Base-by-base conservation (phyloP, 2,113 vertebrate species). In the Indri indri region DNA sequence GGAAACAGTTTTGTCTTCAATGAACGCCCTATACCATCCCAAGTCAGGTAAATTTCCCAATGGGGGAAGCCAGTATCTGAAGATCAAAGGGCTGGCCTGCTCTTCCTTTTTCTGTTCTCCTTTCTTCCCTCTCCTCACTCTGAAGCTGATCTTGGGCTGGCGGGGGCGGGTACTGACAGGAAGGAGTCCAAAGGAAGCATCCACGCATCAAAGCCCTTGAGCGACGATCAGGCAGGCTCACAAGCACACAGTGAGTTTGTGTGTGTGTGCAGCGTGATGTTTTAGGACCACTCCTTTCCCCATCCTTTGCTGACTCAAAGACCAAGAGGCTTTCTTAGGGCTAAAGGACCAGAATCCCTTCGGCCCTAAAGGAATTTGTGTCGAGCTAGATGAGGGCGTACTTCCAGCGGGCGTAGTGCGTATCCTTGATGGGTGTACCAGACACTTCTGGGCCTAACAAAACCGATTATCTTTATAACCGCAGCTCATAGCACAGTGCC, bases 11-110 rank as follows among this genome's bases (percentile, higher is more conserved):
- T 76, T n/a, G 40, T 42, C 70, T 82, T 82, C 30, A 61, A 34
- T 1, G 34, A 89, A 68, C n/a, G 23, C 11, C 68, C 40, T 63
- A 50, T 8, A 16, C 47, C 9, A n/a, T 52, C 9, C 4, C 3
- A 7, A 90, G 37, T 45, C 79, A 95, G 96, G 96, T 96, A 59
- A 89, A 95, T 65, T 82, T 68, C 66, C 25, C 88, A 1, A 3
- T 3, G 18, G 8, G 66, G 22, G n/a, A 82, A 57, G 37, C 37
- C 12, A 71, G 50, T 6, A 50, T 9, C 30, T n/a, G 42, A 37
- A 80, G 14, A 3, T 66, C 7, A 40, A 14, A 14, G 6, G 10
- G 13, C 4, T 8, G 17, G 16, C 6, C 0, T 3, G 22, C 32
- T 8, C 4, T 47, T 42, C 3, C 4, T 61, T 71, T 23, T 6